Conservation (phyloP, 1,140 invertebrate species). For the Ephestia elutella region DNA sequence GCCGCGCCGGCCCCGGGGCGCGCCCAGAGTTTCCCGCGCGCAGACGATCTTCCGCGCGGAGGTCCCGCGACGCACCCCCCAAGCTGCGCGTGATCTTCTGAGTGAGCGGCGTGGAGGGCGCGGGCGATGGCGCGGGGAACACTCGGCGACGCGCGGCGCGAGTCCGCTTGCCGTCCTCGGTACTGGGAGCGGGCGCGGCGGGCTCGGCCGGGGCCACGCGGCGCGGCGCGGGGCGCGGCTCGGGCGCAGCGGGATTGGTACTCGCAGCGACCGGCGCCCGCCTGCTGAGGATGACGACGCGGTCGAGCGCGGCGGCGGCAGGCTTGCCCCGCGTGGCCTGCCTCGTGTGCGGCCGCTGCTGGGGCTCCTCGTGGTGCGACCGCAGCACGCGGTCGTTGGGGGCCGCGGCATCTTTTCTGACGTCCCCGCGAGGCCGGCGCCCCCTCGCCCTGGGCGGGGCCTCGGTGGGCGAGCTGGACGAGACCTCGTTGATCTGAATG, state of each 20-base stretch:
- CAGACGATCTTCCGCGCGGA: constrained; percentile 16
- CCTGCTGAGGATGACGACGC: constrained; percentile 43
- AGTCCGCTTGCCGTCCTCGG: constrained; percentile 10
- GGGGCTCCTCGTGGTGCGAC: constrained; percentile 51
- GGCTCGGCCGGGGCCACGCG: constrained; percentile 11
- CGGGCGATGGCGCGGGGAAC: constrained; percentile 18
- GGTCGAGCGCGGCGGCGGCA: constrained; percentile 24
- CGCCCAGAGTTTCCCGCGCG: constrained; percentile 53
- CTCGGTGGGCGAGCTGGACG: constrained; percentile 71
- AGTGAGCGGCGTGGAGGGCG: constrained; percentile 17
- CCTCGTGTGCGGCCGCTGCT: constrained; percentile 45
- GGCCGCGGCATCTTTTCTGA: constrained; percentile 20
- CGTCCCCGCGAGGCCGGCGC: constrained; percentile 28
- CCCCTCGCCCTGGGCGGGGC: constrained; percentile 43
- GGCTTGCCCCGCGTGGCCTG: constrained; percentile 29
- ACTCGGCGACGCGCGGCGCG: constrained; percentile 25
- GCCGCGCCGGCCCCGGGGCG: constrained; percentile 48
- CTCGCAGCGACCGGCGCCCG: constrained; percentile 24
- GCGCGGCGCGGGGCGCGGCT: constrained; percentile 14
- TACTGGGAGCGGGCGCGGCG: constrained; percentile 17
- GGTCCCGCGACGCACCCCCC: constrained; percentile 22
- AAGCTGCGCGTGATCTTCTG: constrained; percentile 27
- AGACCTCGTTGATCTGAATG: constrained; percentile 78
- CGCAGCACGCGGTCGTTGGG: constrained; percentile 55
- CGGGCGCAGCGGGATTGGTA: constrained; percentile 11